These are phyloP conservation scores for Drosophila mulleri DNA, from an alignment of 2,888 invertebrate species.

Conservation along the genomic window DNA sequence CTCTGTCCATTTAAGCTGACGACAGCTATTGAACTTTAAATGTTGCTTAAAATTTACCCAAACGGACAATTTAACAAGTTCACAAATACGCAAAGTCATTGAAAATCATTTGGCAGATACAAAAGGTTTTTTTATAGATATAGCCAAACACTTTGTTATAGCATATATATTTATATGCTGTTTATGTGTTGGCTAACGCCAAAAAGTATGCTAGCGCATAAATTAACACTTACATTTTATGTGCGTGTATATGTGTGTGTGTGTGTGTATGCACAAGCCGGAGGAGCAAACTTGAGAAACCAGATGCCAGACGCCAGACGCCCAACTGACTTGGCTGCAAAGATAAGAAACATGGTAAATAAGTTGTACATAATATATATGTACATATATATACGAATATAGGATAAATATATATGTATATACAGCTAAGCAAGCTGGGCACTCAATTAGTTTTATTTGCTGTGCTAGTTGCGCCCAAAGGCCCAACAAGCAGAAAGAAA, in stretches of 20 bases:
- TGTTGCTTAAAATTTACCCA: constrained; percentile 16
- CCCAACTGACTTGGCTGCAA: constrained; percentile 57
- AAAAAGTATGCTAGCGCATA: constrained; percentile 61
- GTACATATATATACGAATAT: neutral
- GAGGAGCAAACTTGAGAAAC: constrained; percentile 35
- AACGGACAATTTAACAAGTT: constrained; percentile 16
- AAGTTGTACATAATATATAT: constrained; percentile 8
- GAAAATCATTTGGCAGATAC: constrained; percentile 33
- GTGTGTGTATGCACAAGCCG: constrained; percentile 23
- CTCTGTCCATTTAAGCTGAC: constrained; percentile 1
- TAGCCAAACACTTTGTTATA: neutral
- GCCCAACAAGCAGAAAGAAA: constrained; percentile 1
- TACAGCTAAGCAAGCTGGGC: constrained; percentile 18
- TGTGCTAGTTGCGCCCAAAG: constrained; percentile 23
- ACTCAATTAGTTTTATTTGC: constrained; percentile 73
- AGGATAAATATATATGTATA: neutral
- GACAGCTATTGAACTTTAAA: constrained; percentile 13
- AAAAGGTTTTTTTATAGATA: constrained; percentile 5
- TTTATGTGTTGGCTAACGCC: constrained; percentile 42
- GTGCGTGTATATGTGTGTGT: constrained; percentile 20
- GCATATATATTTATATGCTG: constrained; percentile 31
- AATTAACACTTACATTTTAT: constrained; percentile 78
- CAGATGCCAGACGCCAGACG: constrained; percentile 41
- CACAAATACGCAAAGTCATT: constrained; percentile 42
- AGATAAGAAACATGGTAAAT: constrained; percentile 45